Percentiles rank a stretch among this genome's conserved stretches.
Conservation (phyloP, 1,140 invertebrate species). For the Drosophila ogumai region DNA sequence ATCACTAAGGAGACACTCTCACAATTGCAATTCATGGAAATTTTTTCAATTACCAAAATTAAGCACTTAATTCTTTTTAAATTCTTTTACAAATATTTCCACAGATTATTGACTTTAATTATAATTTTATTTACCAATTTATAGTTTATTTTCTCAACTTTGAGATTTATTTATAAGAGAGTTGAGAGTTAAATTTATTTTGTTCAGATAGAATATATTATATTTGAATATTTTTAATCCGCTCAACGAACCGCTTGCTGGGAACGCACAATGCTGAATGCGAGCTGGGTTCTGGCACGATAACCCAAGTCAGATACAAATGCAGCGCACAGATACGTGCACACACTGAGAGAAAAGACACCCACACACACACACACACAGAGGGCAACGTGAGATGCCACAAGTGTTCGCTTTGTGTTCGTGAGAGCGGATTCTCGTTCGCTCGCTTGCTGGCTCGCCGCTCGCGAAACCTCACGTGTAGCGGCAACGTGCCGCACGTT, state of each 20-base stretch:
- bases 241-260: constrained; percentile 57
- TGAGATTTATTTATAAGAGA: not conserved
- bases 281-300: constrained; percentile 35
- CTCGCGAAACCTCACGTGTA: constrained; percentile 65
- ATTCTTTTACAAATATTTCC: not conserved
- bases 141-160: not conserved
- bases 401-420: constrained; percentile 13
- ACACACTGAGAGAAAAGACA: constrained; percentile 23
- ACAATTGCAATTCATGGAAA: not conserved
- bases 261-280: constrained; percentile 60
- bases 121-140: not conserved
- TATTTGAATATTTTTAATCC: constrained; percentile 20
- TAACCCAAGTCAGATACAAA: constrained; percentile 26
- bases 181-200: too few relatives aligned
- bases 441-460: constrained; percentile 8
- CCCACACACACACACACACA: constrained; percentile 26
- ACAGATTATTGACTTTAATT: not conserved
- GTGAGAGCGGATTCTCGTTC: constrained; percentile 6
- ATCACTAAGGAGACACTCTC: constrained; percentile 5
- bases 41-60: not conserved
- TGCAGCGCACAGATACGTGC: constrained; percentile 35
- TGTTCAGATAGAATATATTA: too few relatives aligned
- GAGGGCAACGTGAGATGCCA: constrained; percentile 37
- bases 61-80: not conserved
- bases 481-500: constrained; percentile 76